These are phyloP conservation scores for Fissipunctia ypsillon DNA, from an alignment of 2,888 invertebrate species.

Conservation along the genomic window DNA sequence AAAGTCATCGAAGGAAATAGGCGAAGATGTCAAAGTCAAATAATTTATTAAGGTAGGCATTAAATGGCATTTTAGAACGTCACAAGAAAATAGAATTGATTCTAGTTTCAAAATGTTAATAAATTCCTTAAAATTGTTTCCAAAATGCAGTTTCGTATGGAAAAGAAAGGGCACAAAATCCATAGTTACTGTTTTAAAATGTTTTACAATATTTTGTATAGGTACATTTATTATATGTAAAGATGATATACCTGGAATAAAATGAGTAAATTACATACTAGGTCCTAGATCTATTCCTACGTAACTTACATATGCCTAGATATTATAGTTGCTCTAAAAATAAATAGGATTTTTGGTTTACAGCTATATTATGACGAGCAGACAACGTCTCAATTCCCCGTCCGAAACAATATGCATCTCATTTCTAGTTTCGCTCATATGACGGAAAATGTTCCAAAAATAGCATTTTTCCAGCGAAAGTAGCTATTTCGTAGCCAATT, in stretches of 20 bases:
- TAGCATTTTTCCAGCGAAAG: conserved; percentile 49
- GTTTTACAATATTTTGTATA: too few species aligned
- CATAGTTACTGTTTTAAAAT: background rate
- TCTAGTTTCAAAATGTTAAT: background rate
- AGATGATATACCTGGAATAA: too few species aligned
- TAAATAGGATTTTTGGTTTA: background rate
- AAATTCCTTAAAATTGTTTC: too few species aligned
- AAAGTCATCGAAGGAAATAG: background rate
- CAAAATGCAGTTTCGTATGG: background rate
- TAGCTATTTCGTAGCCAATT: conserved; percentile 56
- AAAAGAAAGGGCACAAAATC: too few species aligned
- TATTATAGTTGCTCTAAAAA: background rate
- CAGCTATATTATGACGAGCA: conserved; percentile 3
- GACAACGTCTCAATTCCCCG: conserved; percentile 14
- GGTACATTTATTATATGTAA: too few species aligned
- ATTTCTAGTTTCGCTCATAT: conserved; percentile 46
- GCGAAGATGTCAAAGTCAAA: background rate
- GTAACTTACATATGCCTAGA: background rate
- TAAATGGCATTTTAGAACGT: background rate
- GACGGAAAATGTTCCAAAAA: conserved; percentile 51
- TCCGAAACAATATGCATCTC: conserved; percentile 43
- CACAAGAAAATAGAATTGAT: background rate
- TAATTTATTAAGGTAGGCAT: too few species aligned
- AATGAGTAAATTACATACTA: too few species aligned
- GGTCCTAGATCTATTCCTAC: background rate